These are phyloP conservation scores for Zeuzera pyrina DNA, from an alignment of 2,888 invertebrate genomes.

Conservation along the genomic window DNA sequence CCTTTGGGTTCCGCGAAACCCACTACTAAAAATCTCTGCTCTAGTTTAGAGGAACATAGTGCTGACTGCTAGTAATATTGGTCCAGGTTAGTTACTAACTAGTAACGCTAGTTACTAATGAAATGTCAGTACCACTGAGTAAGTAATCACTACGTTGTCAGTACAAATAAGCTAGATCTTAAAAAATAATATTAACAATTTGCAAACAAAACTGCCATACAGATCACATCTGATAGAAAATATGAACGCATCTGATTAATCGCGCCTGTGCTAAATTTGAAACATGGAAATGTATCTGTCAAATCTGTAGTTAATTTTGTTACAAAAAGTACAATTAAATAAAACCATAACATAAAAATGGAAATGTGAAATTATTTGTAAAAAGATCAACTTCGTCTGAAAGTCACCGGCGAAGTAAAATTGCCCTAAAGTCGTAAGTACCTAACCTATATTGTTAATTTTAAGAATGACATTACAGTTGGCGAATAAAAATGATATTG, in stretches of 20 bases:
- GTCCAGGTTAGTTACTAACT: too few relatives aligned
- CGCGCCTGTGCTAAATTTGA: conserved; percentile 58
- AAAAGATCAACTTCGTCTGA: conserved; percentile 26
- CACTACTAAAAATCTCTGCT: too few relatives aligned
- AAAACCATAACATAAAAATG: conserved; percentile 29
- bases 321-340: conserved; percentile 21
- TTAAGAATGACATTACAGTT: not conserved
- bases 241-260: conserved; percentile 28
- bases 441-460: conserved; percentile 13
- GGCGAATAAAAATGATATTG: conserved; percentile 20
- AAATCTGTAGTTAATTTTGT: conserved; percentile 43
- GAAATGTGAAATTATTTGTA: conserved; percentile 57
- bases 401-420: conserved; percentile 34
- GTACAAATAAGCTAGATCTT: too few relatives aligned
- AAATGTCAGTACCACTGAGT: too few relatives aligned
- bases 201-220: too few relatives aligned
- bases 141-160: too few relatives aligned
- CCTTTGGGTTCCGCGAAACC: too few relatives aligned
- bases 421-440: conserved; percentile 48
- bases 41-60: too few relatives aligned
- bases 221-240: too few relatives aligned
- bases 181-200: too few relatives aligned
- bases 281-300: conserved; percentile 49
- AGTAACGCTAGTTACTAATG: too few relatives aligned
- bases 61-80: too few relatives aligned